Evolutionary conservation across 2,113 vertebrate genomes (phyloP).

Genomic region (Polypterus bichir): DNA sequence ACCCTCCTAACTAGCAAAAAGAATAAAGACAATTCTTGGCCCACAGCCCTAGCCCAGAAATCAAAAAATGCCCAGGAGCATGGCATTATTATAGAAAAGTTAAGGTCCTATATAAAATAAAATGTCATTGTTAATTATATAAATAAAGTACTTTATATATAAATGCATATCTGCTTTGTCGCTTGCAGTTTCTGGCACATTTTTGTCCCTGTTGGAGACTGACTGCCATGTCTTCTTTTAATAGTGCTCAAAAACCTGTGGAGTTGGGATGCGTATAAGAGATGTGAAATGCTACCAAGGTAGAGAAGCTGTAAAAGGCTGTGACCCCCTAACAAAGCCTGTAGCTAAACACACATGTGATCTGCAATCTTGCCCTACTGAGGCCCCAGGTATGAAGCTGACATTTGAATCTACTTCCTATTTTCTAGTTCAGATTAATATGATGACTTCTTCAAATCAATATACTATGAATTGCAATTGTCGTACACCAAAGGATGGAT

Average conservation of each 20-base stretch:
- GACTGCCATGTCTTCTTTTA: not conserved
- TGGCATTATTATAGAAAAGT: not conserved
- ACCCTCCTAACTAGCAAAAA: no score
- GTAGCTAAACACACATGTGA: conserved; percentile 88
- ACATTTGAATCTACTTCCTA: no score
- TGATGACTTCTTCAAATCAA: no score
- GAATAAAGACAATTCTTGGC: no score
- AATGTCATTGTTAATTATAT: not conserved
- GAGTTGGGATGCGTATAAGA: conserved; percentile 79
- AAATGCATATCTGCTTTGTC: not conserved
- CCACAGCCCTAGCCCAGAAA: no score
- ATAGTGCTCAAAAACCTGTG: conserved; percentile 91
- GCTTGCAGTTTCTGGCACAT: not conserved
- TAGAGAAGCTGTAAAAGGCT: conserved; percentile 80
- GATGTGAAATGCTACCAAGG: conserved; percentile 95
- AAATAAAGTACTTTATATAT: not conserved
- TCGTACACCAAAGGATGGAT: no score
- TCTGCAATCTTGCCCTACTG: conserved; percentile 82
- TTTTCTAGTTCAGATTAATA: no score
- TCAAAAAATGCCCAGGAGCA: no score
- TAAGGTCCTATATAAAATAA: not conserved
- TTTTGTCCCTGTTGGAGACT: not conserved
- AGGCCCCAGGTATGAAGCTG: conserved; percentile 68
- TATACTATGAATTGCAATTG: no score
- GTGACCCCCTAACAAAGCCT: conserved; percentile 81